A percentile compares a stretch with the other conserved stretches of the same genome.
Conservation (phyloP, 2,113 vertebrate species). For the Grantiella picta region DNA sequence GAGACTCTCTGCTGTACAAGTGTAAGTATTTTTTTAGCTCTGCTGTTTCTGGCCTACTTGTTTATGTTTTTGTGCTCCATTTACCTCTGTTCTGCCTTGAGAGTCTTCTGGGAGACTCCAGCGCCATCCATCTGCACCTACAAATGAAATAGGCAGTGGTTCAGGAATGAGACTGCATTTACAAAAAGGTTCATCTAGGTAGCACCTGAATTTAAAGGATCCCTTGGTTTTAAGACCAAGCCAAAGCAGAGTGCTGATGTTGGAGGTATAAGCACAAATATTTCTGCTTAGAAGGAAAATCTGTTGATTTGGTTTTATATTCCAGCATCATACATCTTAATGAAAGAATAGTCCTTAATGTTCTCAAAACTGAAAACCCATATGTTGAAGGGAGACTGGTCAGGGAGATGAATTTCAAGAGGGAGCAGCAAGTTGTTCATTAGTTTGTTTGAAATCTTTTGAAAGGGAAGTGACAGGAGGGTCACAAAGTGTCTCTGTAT, state of each 20-base stretch:
- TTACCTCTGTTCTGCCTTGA: constrained; percentile 61
- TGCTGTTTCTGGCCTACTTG: constrained; percentile 63
- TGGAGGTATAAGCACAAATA: neutral
- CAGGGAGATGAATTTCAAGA: neutral
- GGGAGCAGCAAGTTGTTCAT: neutral
- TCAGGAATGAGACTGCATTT: constrained; percentile 23
- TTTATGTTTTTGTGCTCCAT: constrained; percentile 53
- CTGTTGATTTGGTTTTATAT: neutral
- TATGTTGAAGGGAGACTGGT: neutral
- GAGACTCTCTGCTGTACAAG: constrained; percentile 98
- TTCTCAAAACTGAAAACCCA: neutral
- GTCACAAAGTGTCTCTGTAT: neutral
- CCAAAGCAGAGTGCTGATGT: neutral
- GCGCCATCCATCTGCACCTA: constrained; percentile 35
- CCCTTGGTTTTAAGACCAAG: neutral
- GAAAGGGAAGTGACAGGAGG: neutral
- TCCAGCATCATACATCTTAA: neutral
- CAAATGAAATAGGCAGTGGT: constrained; percentile 15
- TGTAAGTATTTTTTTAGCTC: constrained; percentile 86
- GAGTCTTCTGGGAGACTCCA: constrained; percentile 48
- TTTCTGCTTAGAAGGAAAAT: neutral
- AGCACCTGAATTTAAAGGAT: constrained; percentile 31
- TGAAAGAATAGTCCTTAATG: neutral
- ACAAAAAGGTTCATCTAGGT: constrained; percentile 1
- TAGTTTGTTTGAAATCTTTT: neutral